Conservation (phyloP, 1,140 invertebrate genomes). For the Caenorhabditis elegans region WBcel235 BX284605.5:4713501-4714000, state of each 20-base stretch:
- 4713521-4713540: neutral
- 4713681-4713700: neutral
- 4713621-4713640: neutral
- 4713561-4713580: neutral
- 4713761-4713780: no score
- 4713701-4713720: neutral
- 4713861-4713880: no score
- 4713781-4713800: no score
- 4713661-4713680: neutral
- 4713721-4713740: no score
- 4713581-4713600: neutral
- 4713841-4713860: no score
- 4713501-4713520: neutral
- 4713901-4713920: no score
- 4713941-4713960: no score
- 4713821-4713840: no score
- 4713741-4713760: no score
- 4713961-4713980: neutral
- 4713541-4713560: neutral
- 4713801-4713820: no score
- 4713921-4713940: no score
- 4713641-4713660: neutral
- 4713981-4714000: neutral
- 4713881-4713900: no score
- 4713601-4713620: neutral